These are phyloP conservation scores for Petrolisthes cinctipes DNA, from an alignment of 2,888 invertebrate genomes.

Conservation along the genomic window DNA sequence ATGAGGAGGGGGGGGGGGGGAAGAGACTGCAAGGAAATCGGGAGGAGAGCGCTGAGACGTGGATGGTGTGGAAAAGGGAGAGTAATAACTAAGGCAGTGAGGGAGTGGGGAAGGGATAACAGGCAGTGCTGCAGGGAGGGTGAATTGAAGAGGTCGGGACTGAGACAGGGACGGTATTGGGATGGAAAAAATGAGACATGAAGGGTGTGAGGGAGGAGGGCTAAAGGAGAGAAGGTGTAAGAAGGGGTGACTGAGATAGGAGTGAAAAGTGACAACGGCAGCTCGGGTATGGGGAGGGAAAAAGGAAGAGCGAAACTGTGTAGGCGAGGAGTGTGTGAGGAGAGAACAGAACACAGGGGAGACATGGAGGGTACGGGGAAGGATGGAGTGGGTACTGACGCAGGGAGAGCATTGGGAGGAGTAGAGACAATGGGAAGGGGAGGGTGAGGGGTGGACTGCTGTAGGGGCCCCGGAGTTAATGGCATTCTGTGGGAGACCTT, in stretches of 20 bases:
- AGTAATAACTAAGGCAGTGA: not conserved
- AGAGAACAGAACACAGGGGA: not conserved
- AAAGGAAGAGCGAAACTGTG: not conserved
- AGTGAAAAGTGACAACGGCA: not conserved
- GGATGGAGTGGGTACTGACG: not conserved
- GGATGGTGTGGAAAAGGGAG: not conserved
- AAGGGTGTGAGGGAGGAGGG: not conserved
- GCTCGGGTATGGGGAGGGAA: not conserved
- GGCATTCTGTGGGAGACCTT: not conserved
- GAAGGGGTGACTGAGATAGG: not conserved
- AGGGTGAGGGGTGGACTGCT: not conserved
- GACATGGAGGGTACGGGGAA: slow-evolving; percentile 12
- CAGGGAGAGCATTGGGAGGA: not conserved
- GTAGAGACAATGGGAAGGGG: slow-evolving; percentile 5
- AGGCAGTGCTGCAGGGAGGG: not conserved
- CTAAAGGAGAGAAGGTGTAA: not conserved
- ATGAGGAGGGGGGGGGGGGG: not conserved
- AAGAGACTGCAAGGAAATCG: not conserved
- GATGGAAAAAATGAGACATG: not conserved
- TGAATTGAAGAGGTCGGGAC: not conserved
- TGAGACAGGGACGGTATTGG: not conserved
- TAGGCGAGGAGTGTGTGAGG: not conserved
- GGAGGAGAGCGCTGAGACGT: not conserved
- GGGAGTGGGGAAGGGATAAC: slow-evolving; percentile 10
- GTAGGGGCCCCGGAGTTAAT: not conserved